A percentile compares a stretch with the other conserved stretches of the same genome.
phyloP scores from a whole-genome alignment of 2,888 invertebrate species.

The Strigamia maritima region DNA sequence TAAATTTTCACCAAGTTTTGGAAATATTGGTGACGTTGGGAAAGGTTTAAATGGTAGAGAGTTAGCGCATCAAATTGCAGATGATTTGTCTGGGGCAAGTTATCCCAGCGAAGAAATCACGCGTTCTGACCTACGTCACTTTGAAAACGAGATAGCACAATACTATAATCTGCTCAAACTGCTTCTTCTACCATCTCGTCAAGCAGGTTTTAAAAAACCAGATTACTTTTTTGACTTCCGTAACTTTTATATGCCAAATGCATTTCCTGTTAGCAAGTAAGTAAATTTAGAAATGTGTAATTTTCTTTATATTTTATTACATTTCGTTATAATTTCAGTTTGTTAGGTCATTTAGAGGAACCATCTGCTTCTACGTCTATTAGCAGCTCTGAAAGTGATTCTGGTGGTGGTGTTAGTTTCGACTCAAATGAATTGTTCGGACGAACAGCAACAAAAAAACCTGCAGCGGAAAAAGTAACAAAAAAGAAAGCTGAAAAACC shows the following conservation, averaged over 20 bases:
- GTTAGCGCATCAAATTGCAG: neutral
- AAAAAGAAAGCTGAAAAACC: neutral
- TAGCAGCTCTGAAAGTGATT: neutral
- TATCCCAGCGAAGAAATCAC: neutral
- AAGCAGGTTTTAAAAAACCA: neutral
- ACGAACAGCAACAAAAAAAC: neutral
- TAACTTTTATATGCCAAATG: neutral
- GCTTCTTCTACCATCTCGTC: neutral
- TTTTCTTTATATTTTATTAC: neutral
- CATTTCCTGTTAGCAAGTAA: neutral
- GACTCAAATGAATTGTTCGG: neutral
- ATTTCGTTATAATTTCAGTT: neutral
- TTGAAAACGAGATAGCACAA: neutral
- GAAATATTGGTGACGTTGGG: neutral
- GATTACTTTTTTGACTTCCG: conserved; percentile 13
- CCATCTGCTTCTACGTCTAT: neutral
- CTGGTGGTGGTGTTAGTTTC: neutral
- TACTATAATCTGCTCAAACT: neutral
- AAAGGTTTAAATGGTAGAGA: neutral
- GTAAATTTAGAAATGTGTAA: neutral
- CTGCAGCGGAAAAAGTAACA: neutral
- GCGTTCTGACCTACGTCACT: neutral
- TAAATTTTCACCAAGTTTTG: neutral
- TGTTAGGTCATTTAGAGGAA: neutral
- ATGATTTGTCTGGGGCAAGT: neutral